These are phyloP conservation scores for Phaethon lepturus DNA, from an alignment of 2,113 vertebrate genomes.

Conservation along the genomic window DNA sequence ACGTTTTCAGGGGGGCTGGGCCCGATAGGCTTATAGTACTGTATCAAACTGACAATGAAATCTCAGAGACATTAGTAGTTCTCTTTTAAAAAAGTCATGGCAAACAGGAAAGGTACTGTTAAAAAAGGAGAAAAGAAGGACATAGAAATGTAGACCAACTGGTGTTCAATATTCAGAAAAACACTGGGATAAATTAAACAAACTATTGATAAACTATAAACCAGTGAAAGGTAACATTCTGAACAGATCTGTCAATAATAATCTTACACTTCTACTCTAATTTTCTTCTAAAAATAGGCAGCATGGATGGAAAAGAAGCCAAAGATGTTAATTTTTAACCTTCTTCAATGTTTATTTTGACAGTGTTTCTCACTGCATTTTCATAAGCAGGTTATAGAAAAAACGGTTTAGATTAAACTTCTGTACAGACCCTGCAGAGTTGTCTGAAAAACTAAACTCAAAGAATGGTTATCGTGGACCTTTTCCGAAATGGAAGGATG, in stretches of 20 bases:
- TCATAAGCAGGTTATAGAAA: neutral
- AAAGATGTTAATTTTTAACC: neutral
- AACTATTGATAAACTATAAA: neutral
- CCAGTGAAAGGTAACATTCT: neutral
- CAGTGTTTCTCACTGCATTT: neutral
- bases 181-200: neutral
- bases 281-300: neutral
- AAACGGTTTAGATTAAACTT: neutral
- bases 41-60: neutral
- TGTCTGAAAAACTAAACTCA: neutral
- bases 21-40: neutral
- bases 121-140: neutral
- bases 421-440: neutral
- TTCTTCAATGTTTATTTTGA: neutral
- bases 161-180: neutral
- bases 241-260: neutral
- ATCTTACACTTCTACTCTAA: neutral
- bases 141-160: neutral
- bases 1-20: neutral
- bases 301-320: neutral
- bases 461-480: neutral
- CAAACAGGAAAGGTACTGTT: neutral
- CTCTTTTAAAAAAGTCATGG: neutral
- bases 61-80: neutral
- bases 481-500: neutral